Percentiles rank a stretch among this genome's conserved stretches.
These are phyloP conservation scores for Protonibea diacanthus DNA, from an alignment of 2,797 vertebrate genomes.

Conservation along the genomic window DNA sequence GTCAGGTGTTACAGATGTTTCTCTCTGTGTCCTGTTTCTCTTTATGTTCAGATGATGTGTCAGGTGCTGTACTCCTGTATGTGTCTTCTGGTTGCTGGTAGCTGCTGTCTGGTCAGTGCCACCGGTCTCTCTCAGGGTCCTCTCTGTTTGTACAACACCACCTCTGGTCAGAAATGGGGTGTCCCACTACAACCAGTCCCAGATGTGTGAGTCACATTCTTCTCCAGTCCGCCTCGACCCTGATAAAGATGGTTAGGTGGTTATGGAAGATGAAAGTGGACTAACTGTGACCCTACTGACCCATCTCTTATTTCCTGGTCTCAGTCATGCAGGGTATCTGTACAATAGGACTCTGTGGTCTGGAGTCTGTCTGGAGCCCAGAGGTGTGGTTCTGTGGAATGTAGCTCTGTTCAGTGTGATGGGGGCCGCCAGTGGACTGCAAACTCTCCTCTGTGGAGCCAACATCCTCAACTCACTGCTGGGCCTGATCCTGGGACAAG, in stretches of 20 bases:
- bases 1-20: not conserved
- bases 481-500: slow-evolving; percentile 70
- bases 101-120: slow-evolving; percentile 73
- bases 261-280: too few species aligned
- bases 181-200: slow-evolving; percentile 65
- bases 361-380: slow-evolving; percentile 76
- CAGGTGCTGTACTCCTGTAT: slow-evolving; percentile 69
- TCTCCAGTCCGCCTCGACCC: too few species aligned
- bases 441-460: slow-evolving; percentile 71
- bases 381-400: slow-evolving; percentile 82
- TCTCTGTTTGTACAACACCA: slow-evolving; percentile 78
- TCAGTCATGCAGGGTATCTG: slow-evolving; percentile 74
- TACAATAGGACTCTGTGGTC: slow-evolving; percentile 74
- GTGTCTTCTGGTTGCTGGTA: slow-evolving; percentile 61
- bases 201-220: slow-evolving; percentile 59
- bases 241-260: too few species aligned
- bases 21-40: not conserved
- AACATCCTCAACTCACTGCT: slow-evolving; percentile 75
- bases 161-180: slow-evolving; percentile 74
- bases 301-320: not conserved
- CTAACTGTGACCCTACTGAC: too few species aligned
- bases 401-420: slow-evolving; percentile 79
- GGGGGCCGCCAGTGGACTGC: slow-evolving; percentile 70
- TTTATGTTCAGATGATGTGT: slow-evolving; percentile 44
- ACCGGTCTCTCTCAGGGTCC: slow-evolving; percentile 78